phyloP scores from a whole-genome alignment of 1,140 invertebrate genomes.

The Araneus ventricosus region DNA sequence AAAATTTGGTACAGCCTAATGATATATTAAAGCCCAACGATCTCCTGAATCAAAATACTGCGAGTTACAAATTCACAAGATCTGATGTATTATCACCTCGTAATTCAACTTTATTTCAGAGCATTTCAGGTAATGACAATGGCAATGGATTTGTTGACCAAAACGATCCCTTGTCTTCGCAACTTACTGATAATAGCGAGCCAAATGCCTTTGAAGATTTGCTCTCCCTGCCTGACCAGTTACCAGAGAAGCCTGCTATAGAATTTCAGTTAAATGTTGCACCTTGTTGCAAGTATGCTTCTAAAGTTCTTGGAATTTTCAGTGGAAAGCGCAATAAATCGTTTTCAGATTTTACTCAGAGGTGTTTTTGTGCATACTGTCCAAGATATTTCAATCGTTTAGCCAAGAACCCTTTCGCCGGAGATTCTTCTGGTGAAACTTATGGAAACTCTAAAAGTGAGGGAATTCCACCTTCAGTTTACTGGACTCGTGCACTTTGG shows the following conservation, averaged over 20 bases:
- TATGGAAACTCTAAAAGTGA: neutral
- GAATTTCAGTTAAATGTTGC: neutral
- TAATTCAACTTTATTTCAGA: neutral
- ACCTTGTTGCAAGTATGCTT: neutral
- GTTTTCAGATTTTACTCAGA: neutral
- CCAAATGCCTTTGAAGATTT: neutral
- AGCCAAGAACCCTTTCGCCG: neutral
- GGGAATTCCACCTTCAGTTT: neutral
- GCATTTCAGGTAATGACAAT: neutral
- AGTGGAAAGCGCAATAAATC: neutral
- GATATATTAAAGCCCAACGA: neutral
- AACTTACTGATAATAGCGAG: neutral
- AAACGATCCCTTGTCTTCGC: neutral
- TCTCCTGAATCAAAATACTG: neutral
- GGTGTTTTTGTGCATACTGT: neutral
- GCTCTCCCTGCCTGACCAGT: neutral
- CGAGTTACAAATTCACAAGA: neutral
- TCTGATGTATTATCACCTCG: neutral
- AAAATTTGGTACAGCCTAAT: neutral
- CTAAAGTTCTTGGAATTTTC: neutral
- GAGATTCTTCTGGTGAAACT: neutral
- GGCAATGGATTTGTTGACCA: neutral
- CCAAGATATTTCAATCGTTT: neutral
- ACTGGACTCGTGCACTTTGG: neutral
- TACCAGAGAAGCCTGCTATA: neutral